Conservation (phyloP, 2,888 invertebrate species). For the Xylocampa areola region DNA sequence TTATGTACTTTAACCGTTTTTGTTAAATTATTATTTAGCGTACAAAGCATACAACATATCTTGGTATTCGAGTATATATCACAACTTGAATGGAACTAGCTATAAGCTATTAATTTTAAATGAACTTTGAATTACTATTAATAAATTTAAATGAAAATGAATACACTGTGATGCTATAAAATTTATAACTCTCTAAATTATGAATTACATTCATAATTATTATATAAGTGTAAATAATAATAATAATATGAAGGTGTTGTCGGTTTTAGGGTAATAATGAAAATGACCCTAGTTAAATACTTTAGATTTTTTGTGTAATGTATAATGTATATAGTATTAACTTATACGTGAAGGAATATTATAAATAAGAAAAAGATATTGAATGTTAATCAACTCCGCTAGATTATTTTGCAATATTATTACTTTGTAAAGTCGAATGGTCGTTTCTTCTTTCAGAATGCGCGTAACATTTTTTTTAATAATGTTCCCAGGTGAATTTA, state of each 20-base stretch:
- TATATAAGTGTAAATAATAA: slow-evolving; percentile 58
- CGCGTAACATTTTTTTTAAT: neutral
- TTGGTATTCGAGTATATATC: slow-evolving; percentile 31
- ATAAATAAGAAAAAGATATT: slow-evolving; percentile 45
- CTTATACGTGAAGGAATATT: slow-evolving; percentile 47
- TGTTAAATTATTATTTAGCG: neutral
- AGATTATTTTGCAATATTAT: slow-evolving; percentile 41
- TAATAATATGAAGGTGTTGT: slow-evolving; percentile 51
- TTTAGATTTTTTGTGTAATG: slow-evolving; percentile 65
- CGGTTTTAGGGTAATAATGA: slow-evolving; percentile 52
- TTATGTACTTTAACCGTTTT: neutral
- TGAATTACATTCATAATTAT: slow-evolving; percentile 59
- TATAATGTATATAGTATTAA: slow-evolving; percentile 55
- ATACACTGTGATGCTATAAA: slow-evolving; percentile 88
- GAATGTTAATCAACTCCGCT: slow-evolving; percentile 49
- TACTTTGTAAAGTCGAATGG: slow-evolving; percentile 21
- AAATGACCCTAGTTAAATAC: slow-evolving; percentile 62
- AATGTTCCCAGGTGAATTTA: no score
- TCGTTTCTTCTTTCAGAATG: slow-evolving; percentile 1
- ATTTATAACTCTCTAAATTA: slow-evolving; percentile 64
- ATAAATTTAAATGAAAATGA: slow-evolving; percentile 67
- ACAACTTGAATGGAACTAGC: slow-evolving; percentile 42
- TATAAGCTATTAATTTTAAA: slow-evolving; percentile 41
- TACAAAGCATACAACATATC: neutral
- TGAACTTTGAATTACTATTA: slow-evolving; percentile 53